phyloP scores from a whole-genome alignment of 2,797 vertebrate genomes.

The Tapirus indicus region DNA sequence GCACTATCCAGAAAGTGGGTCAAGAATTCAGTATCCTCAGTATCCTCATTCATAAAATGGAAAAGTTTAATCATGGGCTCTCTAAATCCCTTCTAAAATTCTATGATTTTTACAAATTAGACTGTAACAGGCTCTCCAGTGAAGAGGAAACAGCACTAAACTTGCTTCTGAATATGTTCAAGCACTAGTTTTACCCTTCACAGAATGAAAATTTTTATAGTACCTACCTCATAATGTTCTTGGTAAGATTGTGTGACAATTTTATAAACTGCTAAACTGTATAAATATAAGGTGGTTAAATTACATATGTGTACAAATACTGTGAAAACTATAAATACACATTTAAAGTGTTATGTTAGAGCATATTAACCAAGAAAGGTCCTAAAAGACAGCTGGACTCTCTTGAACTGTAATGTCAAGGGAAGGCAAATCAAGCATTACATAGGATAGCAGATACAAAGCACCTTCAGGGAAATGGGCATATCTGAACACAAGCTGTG shows the following conservation, averaged over 20 bases:
- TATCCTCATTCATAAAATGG: slow-evolving; percentile 51
- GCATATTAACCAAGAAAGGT: slow-evolving; percentile 41
- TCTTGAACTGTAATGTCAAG: slow-evolving; percentile 39
- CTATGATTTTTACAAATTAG: slow-evolving; percentile 4
- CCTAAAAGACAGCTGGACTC: not conserved
- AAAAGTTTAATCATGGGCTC: not conserved
- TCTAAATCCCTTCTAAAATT: slow-evolving; percentile 52
- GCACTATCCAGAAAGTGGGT: not conserved
- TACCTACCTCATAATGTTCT: not conserved
- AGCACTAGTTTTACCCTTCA: slow-evolving; percentile 29
- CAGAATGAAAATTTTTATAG: not conserved
- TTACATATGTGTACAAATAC: not conserved
- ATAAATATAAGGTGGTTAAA: slow-evolving; percentile 10
- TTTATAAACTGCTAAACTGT: slow-evolving; percentile 13
- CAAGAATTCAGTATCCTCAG: slow-evolving; percentile 9
- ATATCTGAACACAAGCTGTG: not conserved
- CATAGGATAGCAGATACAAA: not conserved
- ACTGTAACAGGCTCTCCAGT: not conserved
- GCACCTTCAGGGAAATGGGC: not conserved
- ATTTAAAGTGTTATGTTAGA: slow-evolving; percentile 46
- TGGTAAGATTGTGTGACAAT: slow-evolving; percentile 45
- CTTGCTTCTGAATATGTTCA: slow-evolving; percentile 9
- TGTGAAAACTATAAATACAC: slow-evolving; percentile 3
- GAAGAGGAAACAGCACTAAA: not conserved
- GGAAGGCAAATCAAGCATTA: not conserved